A percentile compares a stretch with the other conserved stretches of the same genome.
These are phyloP conservation scores for Heptranchias perlo DNA, from an alignment of 2,113 vertebrate genomes.

Conservation along the genomic window DNA sequence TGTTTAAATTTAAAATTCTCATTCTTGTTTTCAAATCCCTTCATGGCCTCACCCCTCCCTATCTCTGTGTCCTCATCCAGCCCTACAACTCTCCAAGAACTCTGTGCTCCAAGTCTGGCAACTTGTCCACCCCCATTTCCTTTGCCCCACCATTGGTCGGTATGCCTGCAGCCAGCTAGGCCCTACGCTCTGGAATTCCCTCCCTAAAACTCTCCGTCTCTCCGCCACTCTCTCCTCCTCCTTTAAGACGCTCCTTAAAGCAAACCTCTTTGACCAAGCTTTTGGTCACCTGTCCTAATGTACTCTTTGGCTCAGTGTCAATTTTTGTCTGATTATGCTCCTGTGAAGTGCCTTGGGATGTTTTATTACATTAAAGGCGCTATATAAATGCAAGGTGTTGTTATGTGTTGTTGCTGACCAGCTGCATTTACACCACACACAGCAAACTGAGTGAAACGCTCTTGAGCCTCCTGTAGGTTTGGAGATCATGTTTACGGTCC, in stretches of 20 bases:
- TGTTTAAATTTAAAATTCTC: too few relatives aligned
- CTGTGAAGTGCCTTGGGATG: too few relatives aligned
- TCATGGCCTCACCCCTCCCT: not conserved
- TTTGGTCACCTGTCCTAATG: not conserved
- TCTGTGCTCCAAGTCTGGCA: not conserved
- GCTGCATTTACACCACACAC: not conserved
- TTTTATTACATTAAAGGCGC: not conserved
- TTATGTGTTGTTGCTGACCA: not conserved
- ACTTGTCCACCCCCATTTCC: not conserved
- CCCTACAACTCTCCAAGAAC: too few relatives aligned
- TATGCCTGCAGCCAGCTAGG: not conserved
- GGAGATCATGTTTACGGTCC: not conserved
- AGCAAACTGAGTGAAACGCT: not conserved
- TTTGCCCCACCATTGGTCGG: not conserved
- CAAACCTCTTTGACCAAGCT: not conserved
- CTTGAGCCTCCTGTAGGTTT: not conserved
- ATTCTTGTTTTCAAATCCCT: not conserved
- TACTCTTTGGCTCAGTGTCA: not conserved
- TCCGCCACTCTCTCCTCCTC: not conserved
- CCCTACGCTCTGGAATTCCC: not conserved
- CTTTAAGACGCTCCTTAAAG: not conserved
- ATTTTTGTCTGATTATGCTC: too few relatives aligned
- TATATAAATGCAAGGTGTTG: not conserved
- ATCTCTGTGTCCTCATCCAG: not conserved
- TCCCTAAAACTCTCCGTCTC: not conserved